phyloP scores from a whole-genome alignment of 1,140 invertebrate genomes.

The Bombyx mandarina region DNA sequence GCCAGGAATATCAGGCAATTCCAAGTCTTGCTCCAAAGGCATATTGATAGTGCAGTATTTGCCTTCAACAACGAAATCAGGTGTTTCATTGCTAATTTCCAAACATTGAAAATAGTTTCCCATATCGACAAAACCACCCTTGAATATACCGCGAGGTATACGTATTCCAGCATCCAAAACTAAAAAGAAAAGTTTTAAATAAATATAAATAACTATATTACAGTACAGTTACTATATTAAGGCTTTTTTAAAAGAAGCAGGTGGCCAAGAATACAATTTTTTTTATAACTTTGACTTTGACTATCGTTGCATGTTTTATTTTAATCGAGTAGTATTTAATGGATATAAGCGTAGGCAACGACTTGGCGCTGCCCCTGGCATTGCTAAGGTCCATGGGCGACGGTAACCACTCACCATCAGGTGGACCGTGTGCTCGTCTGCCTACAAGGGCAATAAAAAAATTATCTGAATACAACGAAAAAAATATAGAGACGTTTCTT shows the following conservation, averaged over 20 bases:
- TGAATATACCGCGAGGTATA: slow-evolving; percentile 27
- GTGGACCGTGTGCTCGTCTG: too few relatives aligned
- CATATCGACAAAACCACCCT: slow-evolving; percentile 23
- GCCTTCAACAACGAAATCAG: slow-evolving; percentile 31
- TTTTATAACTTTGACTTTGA: too few relatives aligned
- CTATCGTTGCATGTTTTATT: too few relatives aligned
- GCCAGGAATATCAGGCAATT: too few relatives aligned
- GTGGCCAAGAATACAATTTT: background rate
- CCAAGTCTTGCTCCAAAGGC: slow-evolving; percentile 8
- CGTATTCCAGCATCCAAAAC: slow-evolving; percentile 35
- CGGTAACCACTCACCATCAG: too few relatives aligned
- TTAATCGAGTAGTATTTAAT: too few relatives aligned
- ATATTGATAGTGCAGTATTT: slow-evolving; percentile 35
- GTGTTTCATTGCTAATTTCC: slow-evolving; percentile 16
- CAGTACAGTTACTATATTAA: background rate
- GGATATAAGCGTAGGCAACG: too few relatives aligned
- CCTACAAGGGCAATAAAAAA: too few relatives aligned
- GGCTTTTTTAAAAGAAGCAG: background rate
- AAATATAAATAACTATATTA: background rate
- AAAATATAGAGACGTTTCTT: too few relatives aligned
- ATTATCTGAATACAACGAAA: too few relatives aligned
- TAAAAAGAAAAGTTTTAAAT: slow-evolving; percentile 13
- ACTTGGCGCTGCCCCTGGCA: too few relatives aligned
- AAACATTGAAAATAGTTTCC: slow-evolving; percentile 45
- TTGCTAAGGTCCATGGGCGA: too few relatives aligned